Evolutionary conservation across 2,888 invertebrate species (phyloP).

Genomic region (Allygus modestus): DNA sequence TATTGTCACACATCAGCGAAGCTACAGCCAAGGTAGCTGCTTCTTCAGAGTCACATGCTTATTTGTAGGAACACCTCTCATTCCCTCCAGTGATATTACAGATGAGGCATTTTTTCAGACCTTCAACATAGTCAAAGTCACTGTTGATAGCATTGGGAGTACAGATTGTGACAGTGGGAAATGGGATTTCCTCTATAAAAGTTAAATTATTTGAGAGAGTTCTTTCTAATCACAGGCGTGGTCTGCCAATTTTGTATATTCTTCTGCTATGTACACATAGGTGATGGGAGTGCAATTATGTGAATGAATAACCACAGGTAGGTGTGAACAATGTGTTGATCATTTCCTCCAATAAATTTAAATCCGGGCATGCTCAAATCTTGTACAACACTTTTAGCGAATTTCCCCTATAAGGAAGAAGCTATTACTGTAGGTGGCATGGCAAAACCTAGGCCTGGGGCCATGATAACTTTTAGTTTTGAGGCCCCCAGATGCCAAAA

Average conservation of each 20-base stretch:
- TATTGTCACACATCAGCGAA: neutral
- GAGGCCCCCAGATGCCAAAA: too few relatives aligned
- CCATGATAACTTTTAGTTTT: too few relatives aligned
- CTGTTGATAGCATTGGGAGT: neutral
- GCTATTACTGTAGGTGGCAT: too few relatives aligned
- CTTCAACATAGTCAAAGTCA: neutral
- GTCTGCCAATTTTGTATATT: neutral
- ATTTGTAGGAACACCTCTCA: neutral
- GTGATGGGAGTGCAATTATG: neutral
- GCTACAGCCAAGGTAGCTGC: neutral
- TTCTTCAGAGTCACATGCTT: neutral
- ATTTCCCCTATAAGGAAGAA: too few relatives aligned
- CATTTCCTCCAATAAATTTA: neutral
- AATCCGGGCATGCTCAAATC: neutral
- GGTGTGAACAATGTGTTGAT: neutral
- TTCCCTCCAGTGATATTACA: neutral
- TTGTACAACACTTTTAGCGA: neutral
- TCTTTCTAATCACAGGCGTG: neutral
- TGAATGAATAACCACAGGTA: neutral
- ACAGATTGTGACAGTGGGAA: neutral
- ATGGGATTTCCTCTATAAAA: neutral
- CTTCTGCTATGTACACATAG: neutral
- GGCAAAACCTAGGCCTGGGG: too few relatives aligned
- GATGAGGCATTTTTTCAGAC: neutral
- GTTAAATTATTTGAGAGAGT: neutral